Percentiles rank a stretch among this genome's conserved stretches.
These are phyloP conservation scores for Elymnias hypermnestra DNA, from an alignment of 1,140 invertebrate species.

Conservation along the genomic window DNA sequence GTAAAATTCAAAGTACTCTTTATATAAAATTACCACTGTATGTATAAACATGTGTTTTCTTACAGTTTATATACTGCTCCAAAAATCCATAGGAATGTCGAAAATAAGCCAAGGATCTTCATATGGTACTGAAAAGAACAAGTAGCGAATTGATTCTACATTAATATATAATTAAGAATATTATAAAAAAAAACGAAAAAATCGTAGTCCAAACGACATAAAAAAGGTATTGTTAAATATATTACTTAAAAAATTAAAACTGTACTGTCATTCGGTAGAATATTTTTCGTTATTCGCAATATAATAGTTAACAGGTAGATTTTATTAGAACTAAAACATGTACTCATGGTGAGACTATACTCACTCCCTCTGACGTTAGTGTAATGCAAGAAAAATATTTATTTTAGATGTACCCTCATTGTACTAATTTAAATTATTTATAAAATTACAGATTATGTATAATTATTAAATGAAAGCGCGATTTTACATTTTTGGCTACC, in stretches of 20 bases:
- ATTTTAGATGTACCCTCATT: too few relatives aligned
- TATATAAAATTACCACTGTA: too few relatives aligned
- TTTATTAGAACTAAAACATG: not conserved
- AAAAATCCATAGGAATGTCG: constrained; percentile 88
- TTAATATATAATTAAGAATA: not conserved
- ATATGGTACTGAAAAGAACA: constrained; percentile 80
- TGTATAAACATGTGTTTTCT: too few relatives aligned
- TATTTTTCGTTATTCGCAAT: not conserved
- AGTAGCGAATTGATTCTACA: constrained; percentile 14
- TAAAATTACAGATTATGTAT: too few relatives aligned
- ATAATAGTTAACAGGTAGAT: not conserved
- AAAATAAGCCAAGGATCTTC: constrained; percentile 90
- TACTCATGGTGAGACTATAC: not conserved
- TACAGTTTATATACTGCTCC: constrained; percentile 87
- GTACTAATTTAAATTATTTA: too few relatives aligned
- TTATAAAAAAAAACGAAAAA: constrained; percentile 8
- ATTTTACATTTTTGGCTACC: too few relatives aligned
- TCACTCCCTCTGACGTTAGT: not conserved
- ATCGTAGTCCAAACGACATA: not conserved
- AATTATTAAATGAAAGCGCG: too few relatives aligned
- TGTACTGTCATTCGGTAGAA: not conserved
- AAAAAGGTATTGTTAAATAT: not conserved
- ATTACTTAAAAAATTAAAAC: too few relatives aligned
- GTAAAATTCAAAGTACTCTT: too few relatives aligned
- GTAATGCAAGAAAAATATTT: too few relatives aligned